Evolutionary conservation across 2,797 vertebrate species (phyloP), one percentile per base, ranked within the genome.

Genomic region (Danio albolineatus): DNA sequence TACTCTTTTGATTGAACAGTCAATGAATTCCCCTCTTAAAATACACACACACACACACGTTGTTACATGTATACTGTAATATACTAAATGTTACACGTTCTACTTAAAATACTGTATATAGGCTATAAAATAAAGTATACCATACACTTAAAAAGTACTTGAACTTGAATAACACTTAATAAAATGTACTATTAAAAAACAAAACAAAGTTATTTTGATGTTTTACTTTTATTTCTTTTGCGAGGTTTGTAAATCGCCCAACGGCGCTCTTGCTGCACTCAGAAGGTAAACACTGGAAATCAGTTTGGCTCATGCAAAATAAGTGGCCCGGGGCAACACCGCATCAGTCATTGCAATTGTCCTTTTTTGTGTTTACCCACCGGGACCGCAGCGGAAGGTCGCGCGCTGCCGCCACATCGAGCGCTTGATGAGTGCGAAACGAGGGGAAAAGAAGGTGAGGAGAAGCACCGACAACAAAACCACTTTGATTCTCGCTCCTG

Each of bases 391-490:
- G 51, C 86, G 89, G 79, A 86, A 87, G 87, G 88, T 82, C 85
- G 46, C 89, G 74, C 90, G 36, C 43, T 62, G 4, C 56, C 13
- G 10, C 74, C 51, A 74, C 72, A 74, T 66, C 46, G 64, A 86
- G 82, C 86, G 78, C 82, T 72, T 74, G 82, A 75, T 19, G 70
- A 73, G 82, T 80, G 80, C 56, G 67, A 60, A 51, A 64, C 57
- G 54, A 69, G 69, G 17, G 60, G 39, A 72, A 80, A 71, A 64
- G 76, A 65, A 61, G 84, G 81, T 82, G 84, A 78, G 49, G 60
- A 85, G 84, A 87, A 85, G 79, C 87, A 88, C 87, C 88, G 88
- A 91, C 90, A 92, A 91, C 90, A 86, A 90, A 89, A 89, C 78
- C 89, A 88, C 91, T 90, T 84, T 89, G 64, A 88, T 89, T 86